Conservation (phyloP, 2,888 invertebrate genomes). For the Pollenia griseotomentosa region DNA sequence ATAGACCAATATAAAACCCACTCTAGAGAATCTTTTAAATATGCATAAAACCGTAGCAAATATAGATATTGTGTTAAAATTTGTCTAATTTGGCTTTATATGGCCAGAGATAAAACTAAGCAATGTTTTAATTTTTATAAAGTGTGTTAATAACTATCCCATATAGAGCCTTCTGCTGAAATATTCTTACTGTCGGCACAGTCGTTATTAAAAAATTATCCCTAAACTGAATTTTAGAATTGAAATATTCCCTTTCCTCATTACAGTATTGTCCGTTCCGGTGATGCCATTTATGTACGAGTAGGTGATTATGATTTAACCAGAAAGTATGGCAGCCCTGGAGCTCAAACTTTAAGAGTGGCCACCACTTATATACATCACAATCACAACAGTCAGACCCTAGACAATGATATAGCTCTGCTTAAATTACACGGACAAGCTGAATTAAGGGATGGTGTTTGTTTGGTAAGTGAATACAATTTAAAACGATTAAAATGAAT, state of each 20-base stretch:
- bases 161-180: too few relatives aligned
- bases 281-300: constrained; percentile 96
- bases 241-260: not conserved
- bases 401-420: constrained; percentile 97
- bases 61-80: too few relatives aligned
- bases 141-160: too few relatives aligned
- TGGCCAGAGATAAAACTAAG: too few relatives aligned
- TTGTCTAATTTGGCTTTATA: too few relatives aligned
- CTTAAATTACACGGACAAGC: constrained; percentile 95
- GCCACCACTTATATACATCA: constrained; percentile 98
- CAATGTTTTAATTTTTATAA: too few relatives aligned
- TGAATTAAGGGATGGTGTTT: constrained; percentile 92
- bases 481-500: not conserved
- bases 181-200: too few relatives aligned
- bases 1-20: too few relatives aligned
- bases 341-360: constrained; percentile 94
- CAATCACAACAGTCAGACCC: constrained; percentile 96
- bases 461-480: constrained; percentile 78
- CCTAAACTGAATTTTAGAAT: too few relatives aligned
- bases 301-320: constrained; percentile 97
- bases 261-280: constrained; percentile 94
- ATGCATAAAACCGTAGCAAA: too few relatives aligned
- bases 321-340: constrained; percentile 94
- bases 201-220: too few relatives aligned
- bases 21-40: too few relatives aligned